Evolutionary conservation across 2,797 vertebrate genomes (phyloP), one percentile per base, ranked within the genome.

Genomic region (Morus bassanus): DNA sequence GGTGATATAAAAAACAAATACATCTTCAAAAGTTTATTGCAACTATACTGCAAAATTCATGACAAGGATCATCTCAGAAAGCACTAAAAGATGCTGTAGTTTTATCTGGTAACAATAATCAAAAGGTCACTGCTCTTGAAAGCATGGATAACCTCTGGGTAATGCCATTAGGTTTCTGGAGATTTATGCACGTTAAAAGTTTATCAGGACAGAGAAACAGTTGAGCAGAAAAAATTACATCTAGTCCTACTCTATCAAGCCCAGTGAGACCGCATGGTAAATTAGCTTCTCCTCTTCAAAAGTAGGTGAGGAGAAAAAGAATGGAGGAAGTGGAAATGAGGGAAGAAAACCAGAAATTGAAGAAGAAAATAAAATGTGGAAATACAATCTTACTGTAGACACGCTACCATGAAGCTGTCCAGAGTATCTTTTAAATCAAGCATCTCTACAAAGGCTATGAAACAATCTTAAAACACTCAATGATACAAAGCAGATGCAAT

Each of bases 81-180:
- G 46, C 48, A 46, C 45, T 50, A 43, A 11, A 48, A 87, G 41
- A 93, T 77, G 79, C 63, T 72, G 51, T 59, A 75, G 60, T 65
- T 91, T 88, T 70, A 61, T 85, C 67, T 70, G 31, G 41, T 45
- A 74, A 73, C 51, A 89, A 89, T 87, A 85, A 92, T 80, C 88
- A 85, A 68, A 95, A 95, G 91, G 92, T 89, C 93, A 95, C 77
- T 68, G 77, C n/a, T 91, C 78, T 51, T 19, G 35, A 74, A 87
- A 85, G 86, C 8, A 6, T 1, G 16, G 60, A 67, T 28, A 95
- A 68, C 59, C 67, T 79, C 81, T 31, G 37, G 91, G 56, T 45
- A 93, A 94, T 43, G 70, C n/a, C 46, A 28, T 51, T 45, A 43
- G 46, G 59, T 45, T 72, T 53, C 86, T 59, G 43, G 54, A 92